Evolutionary conservation across 2,888 invertebrate genomes (phyloP), one percentile per base, ranked within the genome.

Genomic region (Leucophenga maculata): DNA sequence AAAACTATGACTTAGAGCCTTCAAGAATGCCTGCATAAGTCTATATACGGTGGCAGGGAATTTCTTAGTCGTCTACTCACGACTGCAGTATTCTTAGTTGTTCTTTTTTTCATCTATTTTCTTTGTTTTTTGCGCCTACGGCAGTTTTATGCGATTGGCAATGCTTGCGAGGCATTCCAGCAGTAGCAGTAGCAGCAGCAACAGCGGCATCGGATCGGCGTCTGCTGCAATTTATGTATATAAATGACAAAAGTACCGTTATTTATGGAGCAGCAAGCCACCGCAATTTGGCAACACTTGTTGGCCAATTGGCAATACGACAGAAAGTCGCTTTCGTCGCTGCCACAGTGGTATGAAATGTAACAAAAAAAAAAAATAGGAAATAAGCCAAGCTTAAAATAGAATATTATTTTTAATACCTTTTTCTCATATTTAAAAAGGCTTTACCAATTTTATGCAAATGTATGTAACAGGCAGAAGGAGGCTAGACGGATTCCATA

Each of bases 191-290:
- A 57, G 54, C 22, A n/a, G 22, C 8, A 32, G 44, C 13, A 46
- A 20, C 18, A 20, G 46, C 46, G 57, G 22, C 52, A 71, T 48
- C 26, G 69, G 67, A 83, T 83, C 80, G 81, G 81, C 78, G 85
- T 84, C 84, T 86, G 85, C 85, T 85, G 85, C 85, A 85, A 86
- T 86, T 85, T 85, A 86, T 85, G 86, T 85, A 85, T 85, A 85
- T 85, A 86, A 85, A 87, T 88, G 78, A 86, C 86, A 86, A 86
- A 88, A 88, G 86, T 87, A 82, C 84, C 83, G 85, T 87, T 86
- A 87, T 87, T 87, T 87, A 88, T 87, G 81, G 70, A 71, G 79
- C 78, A 83, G 81, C 77, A 81, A 81, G 76, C 82, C 82, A 83
- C 83, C 82, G 84, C 84, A 81, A 81, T 84, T 84, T 81, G 80